phyloP scores from a whole-genome alignment of 2,113 vertebrate genomes.

The Hiodon tergisus region DNA sequence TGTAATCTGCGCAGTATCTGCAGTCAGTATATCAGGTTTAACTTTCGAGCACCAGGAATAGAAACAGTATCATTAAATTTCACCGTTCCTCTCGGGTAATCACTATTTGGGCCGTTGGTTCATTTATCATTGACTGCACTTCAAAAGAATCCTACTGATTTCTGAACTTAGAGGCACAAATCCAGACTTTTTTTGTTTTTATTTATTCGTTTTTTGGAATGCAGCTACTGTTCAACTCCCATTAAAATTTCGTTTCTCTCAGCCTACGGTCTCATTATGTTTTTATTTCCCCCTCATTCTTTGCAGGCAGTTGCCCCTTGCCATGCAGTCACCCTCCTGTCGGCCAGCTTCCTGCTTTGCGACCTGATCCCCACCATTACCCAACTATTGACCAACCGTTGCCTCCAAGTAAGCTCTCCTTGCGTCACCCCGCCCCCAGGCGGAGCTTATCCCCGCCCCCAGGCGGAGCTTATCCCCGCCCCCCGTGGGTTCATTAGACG shows the following conservation, averaged over 20 bases:
- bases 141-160: no score
- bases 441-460: neutral
- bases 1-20: neutral
- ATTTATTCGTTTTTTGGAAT: neutral
- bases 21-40: neutral
- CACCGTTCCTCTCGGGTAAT: neutral
- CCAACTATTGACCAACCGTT: slow-evolving; percentile 85
- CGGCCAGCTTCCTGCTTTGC: slow-evolving; percentile 79
- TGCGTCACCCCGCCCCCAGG: slow-evolving; percentile 17
- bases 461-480: neutral
- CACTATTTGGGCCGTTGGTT: neutral
- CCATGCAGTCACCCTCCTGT: slow-evolving; percentile 80
- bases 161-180: no score
- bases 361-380: slow-evolving; percentile 81
- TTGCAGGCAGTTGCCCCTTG: slow-evolving; percentile 74
- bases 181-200: no score
- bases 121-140: neutral
- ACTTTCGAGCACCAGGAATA: neutral
- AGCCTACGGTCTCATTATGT: neutral
- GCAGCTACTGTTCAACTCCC: neutral
- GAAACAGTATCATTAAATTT: neutral
- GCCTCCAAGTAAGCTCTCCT: slow-evolving; percentile 74
- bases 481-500: no score
- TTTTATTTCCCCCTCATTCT: slow-evolving; percentile 12
- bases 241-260: neutral